These are phyloP conservation scores for Chaenogobius annularis DNA, from an alignment of 2,113 vertebrate genomes.

Conservation along the genomic window DNA sequence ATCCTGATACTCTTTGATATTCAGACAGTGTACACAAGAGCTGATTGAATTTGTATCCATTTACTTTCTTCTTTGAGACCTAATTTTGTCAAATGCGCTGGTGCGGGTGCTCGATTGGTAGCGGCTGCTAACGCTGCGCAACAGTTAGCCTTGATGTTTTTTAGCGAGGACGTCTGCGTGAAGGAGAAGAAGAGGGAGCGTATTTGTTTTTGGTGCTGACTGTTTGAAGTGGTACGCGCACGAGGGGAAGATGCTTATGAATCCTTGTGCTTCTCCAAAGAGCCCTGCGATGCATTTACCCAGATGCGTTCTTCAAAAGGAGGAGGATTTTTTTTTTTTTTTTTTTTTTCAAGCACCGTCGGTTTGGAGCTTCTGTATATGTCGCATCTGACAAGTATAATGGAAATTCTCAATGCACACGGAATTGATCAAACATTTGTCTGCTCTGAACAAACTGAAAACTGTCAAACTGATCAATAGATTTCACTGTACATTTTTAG, in stretches of 20 bases:
- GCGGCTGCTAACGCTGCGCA: conserved; percentile 29
- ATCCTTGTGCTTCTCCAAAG: conserved; percentile 15
- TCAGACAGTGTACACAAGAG: conserved; percentile 29
- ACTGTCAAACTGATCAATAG: no score
- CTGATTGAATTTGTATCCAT: conserved; percentile 48
- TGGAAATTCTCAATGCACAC: background rate
- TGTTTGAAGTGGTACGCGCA: conserved; percentile 52
- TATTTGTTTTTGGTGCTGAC: conserved; percentile 51
- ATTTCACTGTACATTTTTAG: no score
- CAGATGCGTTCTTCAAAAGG: conserved; percentile 15
- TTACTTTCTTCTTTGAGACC: conserved; percentile 29
- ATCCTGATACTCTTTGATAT: conserved; percentile 53
- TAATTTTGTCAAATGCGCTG: conserved; percentile 35
- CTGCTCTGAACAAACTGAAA: no score
- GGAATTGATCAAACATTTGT: background rate
- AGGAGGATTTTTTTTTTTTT: no score
- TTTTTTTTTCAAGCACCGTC: no score
- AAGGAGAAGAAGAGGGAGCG: conserved; percentile 33
- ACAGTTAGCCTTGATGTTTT: conserved; percentile 40
- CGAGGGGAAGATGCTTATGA: conserved; percentile 29
- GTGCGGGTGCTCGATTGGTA: conserved; percentile 17
- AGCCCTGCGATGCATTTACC: conserved; percentile 23
- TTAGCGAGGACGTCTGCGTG: conserved; percentile 24
- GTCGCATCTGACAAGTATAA: background rate
- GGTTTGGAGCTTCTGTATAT: background rate